Evolutionary conservation across 2,797 vertebrate genomes (phyloP).

Genomic region (Thamnophis elegans): DNA sequence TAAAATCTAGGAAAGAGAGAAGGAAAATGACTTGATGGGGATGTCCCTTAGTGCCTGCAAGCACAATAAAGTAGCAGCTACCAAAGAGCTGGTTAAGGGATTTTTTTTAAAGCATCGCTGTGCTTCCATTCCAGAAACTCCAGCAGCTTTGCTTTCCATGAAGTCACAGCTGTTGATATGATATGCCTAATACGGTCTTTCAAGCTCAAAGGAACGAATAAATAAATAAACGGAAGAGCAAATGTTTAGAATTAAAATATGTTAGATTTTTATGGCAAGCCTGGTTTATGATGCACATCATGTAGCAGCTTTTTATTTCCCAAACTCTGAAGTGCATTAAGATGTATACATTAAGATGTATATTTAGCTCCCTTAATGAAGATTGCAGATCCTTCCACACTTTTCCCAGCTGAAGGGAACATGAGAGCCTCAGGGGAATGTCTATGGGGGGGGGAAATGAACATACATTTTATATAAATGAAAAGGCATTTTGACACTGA

Average conservation of each 20-base stretch:
- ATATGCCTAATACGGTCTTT: not conserved
- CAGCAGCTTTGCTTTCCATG: not conserved
- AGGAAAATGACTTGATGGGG: not conserved
- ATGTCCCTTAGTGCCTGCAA: not conserved
- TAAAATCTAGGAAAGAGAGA: not conserved
- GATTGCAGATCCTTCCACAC: not conserved
- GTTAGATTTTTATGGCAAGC: not conserved
- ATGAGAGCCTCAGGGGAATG: not conserved
- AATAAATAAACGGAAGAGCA: not conserved
- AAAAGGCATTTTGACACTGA: not conserved
- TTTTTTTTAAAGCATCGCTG: not conserved
- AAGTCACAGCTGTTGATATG: not conserved
- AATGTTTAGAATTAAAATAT: not conserved
- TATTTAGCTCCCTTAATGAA: not conserved
- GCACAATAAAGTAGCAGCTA: not conserved
- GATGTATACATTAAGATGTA: not conserved
- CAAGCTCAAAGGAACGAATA: not conserved
- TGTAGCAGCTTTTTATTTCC: not conserved
- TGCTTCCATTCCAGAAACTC: not conserved
- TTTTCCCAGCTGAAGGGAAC: not conserved
- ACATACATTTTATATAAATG: not conserved
- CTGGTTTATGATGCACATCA: not conserved
- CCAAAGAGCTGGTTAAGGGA: not conserved
- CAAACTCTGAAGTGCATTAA: not conserved
- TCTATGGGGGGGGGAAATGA: too few relatives aligned